Base-by-base conservation (phyloP, 2,113 vertebrate species). In the Phoxinus phoxinus region DNA sequence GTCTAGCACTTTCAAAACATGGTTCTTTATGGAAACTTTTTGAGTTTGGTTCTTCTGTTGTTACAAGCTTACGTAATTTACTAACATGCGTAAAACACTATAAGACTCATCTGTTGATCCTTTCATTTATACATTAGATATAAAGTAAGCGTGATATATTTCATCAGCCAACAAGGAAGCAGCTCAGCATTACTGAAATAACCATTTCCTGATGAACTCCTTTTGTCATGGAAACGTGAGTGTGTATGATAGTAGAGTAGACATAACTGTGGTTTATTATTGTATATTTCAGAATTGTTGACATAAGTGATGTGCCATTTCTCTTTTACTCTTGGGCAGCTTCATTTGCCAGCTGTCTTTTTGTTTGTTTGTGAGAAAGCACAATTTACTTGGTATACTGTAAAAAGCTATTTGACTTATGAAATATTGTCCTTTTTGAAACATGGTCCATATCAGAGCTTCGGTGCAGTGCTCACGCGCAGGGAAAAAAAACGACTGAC, bases 241-340 rank as follows among this genome's bases (percentile, higher is more conserved):
- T 30, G 61, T 30, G 46, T 48, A 30, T 15, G 27, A 37, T 37
- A 37, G 59, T 27, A 63, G n/a, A 63, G 15, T 35, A 35, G 30
- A 35, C 30, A 32, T 19, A 35, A 67, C 27, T 19, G 63, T 67
- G 63, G 27, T 32, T 65, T 65, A 17, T 63, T 30, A 7, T 65
- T 74, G 44, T 48, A 21, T 21, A 21, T 77, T 56, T 76, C 8
- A 32, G 13, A 58, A 35, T 23, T 32, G 58, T 41, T 46, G 37
- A 63, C n/a, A 37, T n/a, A 74, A 58, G 82, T 46, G 30, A 27
- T 27, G 8, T 74, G 32, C 13, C 48, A 44, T 73, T 84, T 61
- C 17, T 44, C 13, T 37, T 72, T 41, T 25, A 19, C 4, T 75
- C 25, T 61, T 44, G 23, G 37, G 17, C 56, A 61, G 51, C 17